These are phyloP conservation scores for Diceros bicornis DNA, from an alignment of 2,797 vertebrate genomes.

Conservation along the genomic window DNA sequence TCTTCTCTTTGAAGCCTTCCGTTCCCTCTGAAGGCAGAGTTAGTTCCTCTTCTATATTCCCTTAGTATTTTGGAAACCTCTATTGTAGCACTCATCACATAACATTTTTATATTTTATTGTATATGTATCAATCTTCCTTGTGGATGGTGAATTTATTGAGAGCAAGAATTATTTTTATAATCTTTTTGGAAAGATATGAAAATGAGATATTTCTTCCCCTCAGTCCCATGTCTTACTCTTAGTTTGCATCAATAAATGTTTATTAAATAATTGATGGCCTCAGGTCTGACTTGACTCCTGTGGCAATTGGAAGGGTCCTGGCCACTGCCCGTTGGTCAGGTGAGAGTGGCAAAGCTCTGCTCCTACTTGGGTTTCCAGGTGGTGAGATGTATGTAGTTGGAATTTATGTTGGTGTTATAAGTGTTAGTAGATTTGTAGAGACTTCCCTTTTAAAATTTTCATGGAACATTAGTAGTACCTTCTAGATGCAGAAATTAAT, in stretches of 20 bases:
- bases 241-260: neutral
- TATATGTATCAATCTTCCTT: neutral
- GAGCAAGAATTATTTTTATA: constrained; percentile 43
- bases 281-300: neutral
- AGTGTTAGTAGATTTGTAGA: neutral
- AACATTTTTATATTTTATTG: neutral
- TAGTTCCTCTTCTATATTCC: neutral
- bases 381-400: neutral
- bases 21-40: neutral
- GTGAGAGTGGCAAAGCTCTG: neutral
- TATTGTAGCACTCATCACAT: neutral
- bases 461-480: neutral
- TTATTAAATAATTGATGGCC: constrained; percentile 22
- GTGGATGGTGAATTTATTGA: constrained; percentile 2
- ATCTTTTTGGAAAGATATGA: constrained; percentile 13
- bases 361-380: neutral
- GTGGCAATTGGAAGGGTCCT: neutral
- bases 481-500: constrained; percentile 52
- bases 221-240: constrained; percentile 6
- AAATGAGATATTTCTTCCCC: neutral
- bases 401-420: constrained; percentile 36
- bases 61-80: neutral
- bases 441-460: neutral
- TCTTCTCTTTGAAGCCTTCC: constrained; percentile 36
- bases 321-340: neutral